Conservation (phyloP, 2,113 vertebrate species). For the Catharus minimus region DNA sequence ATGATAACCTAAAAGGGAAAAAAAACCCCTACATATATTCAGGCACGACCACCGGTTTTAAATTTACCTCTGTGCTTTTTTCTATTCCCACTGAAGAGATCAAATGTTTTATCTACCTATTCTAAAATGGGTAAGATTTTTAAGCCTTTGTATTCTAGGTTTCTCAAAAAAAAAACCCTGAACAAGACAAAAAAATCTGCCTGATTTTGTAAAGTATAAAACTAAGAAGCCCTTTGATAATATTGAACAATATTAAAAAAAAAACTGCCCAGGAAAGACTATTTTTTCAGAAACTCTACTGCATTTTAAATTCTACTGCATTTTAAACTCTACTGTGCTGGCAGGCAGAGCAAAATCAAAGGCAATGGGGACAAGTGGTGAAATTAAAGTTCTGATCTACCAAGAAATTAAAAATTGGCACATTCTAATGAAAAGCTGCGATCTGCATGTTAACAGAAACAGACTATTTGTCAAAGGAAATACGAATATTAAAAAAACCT, state of each 20-base stretch:
- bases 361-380: not conserved
- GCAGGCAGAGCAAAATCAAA: not conserved
- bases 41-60: not conserved
- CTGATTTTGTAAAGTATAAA: not conserved
- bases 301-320: not conserved
- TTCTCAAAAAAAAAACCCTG: accelerated
- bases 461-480: not conserved
- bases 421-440: not conserved
- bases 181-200: not conserved
- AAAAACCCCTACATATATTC: not conserved
- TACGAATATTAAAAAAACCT: not conserved
- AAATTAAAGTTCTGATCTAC: not conserved
- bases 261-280: not conserved
- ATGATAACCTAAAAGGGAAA: not conserved
- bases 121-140: not conserved
- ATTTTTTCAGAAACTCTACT: not conserved
- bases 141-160: not conserved
- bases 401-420: not conserved
- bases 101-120: not conserved
- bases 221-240: not conserved
- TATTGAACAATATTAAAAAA: not conserved
- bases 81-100: not conserved
- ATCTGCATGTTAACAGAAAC: not conserved
- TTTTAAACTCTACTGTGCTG: not conserved
- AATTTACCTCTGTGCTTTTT: not conserved